Base-by-base conservation (phyloP, 2,888 invertebrate genomes). In the Halictus ligatus region DNA sequence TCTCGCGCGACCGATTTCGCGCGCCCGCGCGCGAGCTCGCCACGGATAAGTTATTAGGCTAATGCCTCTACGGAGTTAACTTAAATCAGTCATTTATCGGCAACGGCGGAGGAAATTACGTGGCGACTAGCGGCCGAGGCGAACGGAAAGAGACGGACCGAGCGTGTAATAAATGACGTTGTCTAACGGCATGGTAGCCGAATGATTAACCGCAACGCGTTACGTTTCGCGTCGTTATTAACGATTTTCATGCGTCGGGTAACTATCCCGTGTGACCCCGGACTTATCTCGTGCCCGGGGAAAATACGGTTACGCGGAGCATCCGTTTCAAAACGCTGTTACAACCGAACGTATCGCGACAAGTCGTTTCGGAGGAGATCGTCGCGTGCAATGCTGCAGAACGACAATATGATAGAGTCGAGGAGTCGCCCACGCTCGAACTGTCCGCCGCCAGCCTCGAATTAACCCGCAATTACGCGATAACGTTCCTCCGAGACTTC, bases 401-500 rank as follows among this genome's bases (percentile, higher is more conserved):
- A 77, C 84, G 88, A 91, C 87, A 80, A 91, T 87, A 84, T 81
- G 80, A 72, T 4, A 35, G 83, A 80, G 81, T 81, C 86, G 81
- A 84, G 84, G 80, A 91, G 87, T 92, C 93, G 93, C 92, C 94
- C 93, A 94, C 94, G 92, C 91, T 89, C 88, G 90, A 91, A 86
- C 89, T 89, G 90, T 91, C 92, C 92, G 89, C 91, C 91, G 92
- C 88, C 89, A 92, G 90, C 90, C 88, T 91, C 94, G 92, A 94
- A 93, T 94, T 94, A 94, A 94, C 94, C 93, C 91, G 91, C 93
- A 94, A 94, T 94, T 94, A 94, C 93, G 91, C 92, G 93, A 93
- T 93, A 92, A 92, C 91, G 92, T 91, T 89, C 88, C 84, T 89
- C 84, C 85, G 80, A 86, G 85, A 88, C 87, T 81, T 73, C 82